These are phyloP conservation scores for Eurypyga helias DNA, from an alignment of 2,113 vertebrate species.

Conservation along the genomic window DNA sequence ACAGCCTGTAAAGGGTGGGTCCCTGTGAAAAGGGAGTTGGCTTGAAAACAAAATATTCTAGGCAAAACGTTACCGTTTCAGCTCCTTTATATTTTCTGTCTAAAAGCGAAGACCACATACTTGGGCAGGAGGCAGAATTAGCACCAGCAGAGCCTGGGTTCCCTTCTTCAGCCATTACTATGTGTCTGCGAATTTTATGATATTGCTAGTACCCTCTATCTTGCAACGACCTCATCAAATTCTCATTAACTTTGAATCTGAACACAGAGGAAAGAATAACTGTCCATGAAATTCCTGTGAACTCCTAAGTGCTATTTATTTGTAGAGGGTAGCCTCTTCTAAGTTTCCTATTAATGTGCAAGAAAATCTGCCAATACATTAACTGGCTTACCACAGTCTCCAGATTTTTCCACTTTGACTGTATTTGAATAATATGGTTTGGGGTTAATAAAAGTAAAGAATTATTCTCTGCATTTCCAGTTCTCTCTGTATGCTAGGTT, in stretches of 20 bases:
- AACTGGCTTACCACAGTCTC: background rate
- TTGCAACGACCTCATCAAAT: background rate
- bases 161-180: background rate
- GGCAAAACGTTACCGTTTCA: background rate
- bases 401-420: background rate
- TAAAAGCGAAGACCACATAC: background rate
- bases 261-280: background rate
- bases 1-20: background rate
- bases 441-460: background rate
- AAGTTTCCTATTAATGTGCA: background rate
- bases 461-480: background rate
- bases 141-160: background rate
- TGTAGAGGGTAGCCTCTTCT: background rate
- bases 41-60: background rate
- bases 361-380: background rate
- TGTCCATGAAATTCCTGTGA: background rate
- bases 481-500: rapidly evolving
- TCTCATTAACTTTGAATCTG: background rate
- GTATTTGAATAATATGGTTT: background rate
- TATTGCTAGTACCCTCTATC: background rate
- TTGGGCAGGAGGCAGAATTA: background rate
- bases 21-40: background rate
- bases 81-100: background rate
- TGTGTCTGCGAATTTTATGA: background rate
- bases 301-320: background rate